Percentiles rank a stretch among this genome's conserved stretches.
Conservation (phyloP, 2,888 invertebrate genomes). For the Spialia ferax region DNA sequence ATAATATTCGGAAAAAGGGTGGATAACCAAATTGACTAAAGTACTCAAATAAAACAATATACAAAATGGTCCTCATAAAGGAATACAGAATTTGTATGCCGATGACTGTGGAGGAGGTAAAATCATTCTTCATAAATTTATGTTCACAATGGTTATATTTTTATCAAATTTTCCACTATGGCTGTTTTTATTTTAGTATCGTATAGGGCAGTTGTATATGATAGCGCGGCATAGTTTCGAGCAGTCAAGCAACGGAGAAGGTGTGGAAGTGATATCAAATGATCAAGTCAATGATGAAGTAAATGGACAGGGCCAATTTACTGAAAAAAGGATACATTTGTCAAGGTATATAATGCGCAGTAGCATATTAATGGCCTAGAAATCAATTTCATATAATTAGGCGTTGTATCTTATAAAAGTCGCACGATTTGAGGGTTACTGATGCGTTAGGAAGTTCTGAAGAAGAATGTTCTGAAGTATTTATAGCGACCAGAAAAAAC, state of each 20-base stretch:
- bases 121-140: conserved; percentile 21
- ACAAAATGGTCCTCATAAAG: conserved; percentile 92
- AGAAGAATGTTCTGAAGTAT: too few species aligned
- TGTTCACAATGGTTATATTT: conserved; percentile 20
- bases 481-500: too few species aligned
- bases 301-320: conserved; percentile 95
- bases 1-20: too few species aligned
- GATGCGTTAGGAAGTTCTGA: too few species aligned
- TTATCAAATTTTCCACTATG: conserved; percentile 39
- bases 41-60: too few species aligned
- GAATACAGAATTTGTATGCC: conserved; percentile 98
- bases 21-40: too few species aligned
- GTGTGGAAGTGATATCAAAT: conserved; percentile 96
- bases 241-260: conserved; percentile 95
- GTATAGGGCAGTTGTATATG: conserved; percentile 97
- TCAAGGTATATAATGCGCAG: conserved; percentile 88
- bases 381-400: too few species aligned
- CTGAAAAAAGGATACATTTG: conserved; percentile 96
- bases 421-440: too few species aligned
- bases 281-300: conserved; percentile 91
- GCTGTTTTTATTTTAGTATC: conserved; percentile 90
- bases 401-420: too few species aligned
- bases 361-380: not conserved
- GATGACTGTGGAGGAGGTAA: conserved; percentile 96
- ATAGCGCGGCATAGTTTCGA: conserved; percentile 97